phyloP scores from a whole-genome alignment of 2,888 invertebrate species.

The Orthosia gracilis region DNA sequence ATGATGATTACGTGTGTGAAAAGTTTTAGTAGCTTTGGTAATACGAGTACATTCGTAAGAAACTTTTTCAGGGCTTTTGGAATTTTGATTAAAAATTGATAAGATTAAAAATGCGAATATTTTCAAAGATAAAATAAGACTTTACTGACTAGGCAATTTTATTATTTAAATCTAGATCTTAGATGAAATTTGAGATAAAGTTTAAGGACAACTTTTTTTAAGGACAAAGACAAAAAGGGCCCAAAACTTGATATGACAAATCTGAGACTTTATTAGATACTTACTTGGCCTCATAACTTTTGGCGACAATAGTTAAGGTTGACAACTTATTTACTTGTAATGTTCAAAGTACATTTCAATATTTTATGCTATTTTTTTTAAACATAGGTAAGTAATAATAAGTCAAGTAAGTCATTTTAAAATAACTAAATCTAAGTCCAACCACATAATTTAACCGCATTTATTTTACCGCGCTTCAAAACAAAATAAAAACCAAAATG shows the following conservation, averaged over 20 bases:
- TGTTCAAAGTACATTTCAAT: not conserved
- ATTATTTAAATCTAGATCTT: not conserved
- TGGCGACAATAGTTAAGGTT: not conserved
- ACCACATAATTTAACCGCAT: not conserved
- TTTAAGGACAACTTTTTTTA: not conserved
- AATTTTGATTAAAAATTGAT: too few species aligned
- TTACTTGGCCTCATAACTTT: not conserved
- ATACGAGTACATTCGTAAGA: not conserved
- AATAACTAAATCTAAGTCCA: constrained; percentile 1
- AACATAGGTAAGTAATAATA: not conserved
- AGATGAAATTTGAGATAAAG: not conserved
- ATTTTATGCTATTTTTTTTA: too few species aligned
- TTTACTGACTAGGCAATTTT: not conserved
- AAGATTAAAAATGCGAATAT: too few species aligned
- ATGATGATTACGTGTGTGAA: not conserved
- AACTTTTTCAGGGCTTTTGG: not conserved
- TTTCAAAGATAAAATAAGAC: too few species aligned
- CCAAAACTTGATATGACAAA: constrained; percentile 1
- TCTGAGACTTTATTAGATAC: not conserved
- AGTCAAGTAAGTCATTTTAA: too few species aligned
- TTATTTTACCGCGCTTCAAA: constrained; percentile 16
- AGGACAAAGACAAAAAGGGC: not conserved
- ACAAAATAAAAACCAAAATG: constrained; percentile 34
- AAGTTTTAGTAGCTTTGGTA: not conserved
- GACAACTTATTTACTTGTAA: not conserved